Evolutionary conservation across 2,797 vertebrate genomes (phyloP).

Genomic region (Pangasius mekongensis): DNA sequence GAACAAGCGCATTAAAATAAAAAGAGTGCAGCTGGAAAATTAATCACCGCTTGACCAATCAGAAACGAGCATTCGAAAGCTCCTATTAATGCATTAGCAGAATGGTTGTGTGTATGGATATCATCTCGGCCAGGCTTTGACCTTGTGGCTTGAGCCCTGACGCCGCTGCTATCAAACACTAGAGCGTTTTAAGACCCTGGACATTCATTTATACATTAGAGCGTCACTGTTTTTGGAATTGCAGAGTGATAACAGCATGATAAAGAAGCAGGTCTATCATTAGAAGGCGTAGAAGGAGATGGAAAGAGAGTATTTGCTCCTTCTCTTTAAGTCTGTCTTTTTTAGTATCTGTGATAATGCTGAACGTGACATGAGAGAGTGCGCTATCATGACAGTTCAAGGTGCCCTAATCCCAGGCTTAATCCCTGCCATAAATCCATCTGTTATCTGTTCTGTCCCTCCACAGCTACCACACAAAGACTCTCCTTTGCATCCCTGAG

Average conservation of each 20-base stretch:
- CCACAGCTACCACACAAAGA: constrained; percentile 46
- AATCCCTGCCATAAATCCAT: constrained; percentile 67
- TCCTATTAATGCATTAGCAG: too few relatives aligned
- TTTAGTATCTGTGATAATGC: constrained; percentile 57
- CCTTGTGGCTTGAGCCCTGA: background rate
- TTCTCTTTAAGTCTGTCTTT: constrained; percentile 23
- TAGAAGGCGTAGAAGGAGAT: background rate
- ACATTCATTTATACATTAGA: background rate
- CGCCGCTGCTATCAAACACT: background rate
- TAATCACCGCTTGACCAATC: background rate
- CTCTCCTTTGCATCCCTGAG: background rate
- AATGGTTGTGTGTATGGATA: background rate
- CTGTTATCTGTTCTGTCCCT: constrained; percentile 55
- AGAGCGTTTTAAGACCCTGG: too few relatives aligned
- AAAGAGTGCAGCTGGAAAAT: background rate
- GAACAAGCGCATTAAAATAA: too few relatives aligned
- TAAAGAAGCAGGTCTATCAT: background rate
- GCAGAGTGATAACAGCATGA: constrained; percentile 1
- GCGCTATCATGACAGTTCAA: constrained; percentile 62
- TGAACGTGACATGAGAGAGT: constrained; percentile 65
- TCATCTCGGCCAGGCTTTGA: background rate
- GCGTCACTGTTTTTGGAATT: background rate
- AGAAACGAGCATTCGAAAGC: background rate
- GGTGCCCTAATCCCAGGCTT: constrained; percentile 65
- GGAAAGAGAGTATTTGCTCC: constrained; percentile 26